Percentiles rank a stretch among this genome's conserved stretches.
Conservation (phyloP, 2,797 vertebrate species). For the Urophycis tenuis region DNA sequence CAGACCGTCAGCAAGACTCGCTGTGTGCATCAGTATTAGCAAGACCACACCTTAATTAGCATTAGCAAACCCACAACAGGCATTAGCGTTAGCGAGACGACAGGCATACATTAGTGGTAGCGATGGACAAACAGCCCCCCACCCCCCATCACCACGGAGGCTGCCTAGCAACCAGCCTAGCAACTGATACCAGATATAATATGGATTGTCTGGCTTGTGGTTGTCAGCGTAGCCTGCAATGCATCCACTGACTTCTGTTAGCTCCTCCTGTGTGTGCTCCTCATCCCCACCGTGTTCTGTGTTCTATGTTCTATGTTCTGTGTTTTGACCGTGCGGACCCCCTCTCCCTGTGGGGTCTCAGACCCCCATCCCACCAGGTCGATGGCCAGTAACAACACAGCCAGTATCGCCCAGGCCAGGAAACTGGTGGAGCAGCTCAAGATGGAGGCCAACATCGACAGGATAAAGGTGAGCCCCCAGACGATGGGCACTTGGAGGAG, state of each 20-base stretch:
- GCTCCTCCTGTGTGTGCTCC: too few relatives aligned
- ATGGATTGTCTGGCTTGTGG: conserved; percentile 15
- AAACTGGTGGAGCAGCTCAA: conserved; percentile 88
- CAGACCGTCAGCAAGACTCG: not conserved
- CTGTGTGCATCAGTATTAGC: not conserved
- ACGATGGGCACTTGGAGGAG: too few relatives aligned
- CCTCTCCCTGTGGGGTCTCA: not conserved
- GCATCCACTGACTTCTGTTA: too few relatives aligned
- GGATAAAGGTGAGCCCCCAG: conserved; percentile 85
- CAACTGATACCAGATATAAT: conserved; percentile 64
- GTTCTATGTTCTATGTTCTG: too few relatives aligned
- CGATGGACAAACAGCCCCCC: conserved; percentile 22
- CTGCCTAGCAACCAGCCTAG: conserved; percentile 50
- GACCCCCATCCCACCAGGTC: conserved; percentile 37
- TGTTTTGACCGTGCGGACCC: not conserved
- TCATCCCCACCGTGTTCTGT: too few relatives aligned
- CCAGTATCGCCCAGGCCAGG: conserved; percentile 80
- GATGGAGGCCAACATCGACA: conserved; percentile 98
- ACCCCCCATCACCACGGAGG: conserved; percentile 41
- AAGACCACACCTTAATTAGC: not conserved
- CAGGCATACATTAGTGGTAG: not conserved
- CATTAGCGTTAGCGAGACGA: not conserved
- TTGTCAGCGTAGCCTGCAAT: conserved; percentile 17
- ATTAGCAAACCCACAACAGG: not conserved
- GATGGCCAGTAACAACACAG: conserved; percentile 98